Percentiles rank a stretch among this genome's conserved stretches.
phyloP scores from a whole-genome alignment of 2,797 vertebrate species.

The Strix occidentalis region DNA sequence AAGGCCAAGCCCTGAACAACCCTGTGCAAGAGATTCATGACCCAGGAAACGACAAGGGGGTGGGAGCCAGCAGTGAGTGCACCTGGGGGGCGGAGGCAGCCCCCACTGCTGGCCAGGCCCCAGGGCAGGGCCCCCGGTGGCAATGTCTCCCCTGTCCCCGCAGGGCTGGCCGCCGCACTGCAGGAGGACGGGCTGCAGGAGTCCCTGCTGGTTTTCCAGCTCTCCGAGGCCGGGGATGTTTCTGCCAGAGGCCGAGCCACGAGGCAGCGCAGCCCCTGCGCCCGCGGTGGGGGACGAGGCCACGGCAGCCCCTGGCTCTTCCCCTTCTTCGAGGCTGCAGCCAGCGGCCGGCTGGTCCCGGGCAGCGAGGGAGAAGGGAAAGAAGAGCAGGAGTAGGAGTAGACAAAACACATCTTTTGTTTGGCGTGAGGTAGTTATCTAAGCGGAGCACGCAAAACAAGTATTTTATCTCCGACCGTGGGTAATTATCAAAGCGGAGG shows the following conservation, averaged over 20 bases:
- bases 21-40: background rate
- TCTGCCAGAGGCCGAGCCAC: conserved; percentile 81
- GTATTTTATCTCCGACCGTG: too few species aligned
- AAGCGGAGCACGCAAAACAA: too few species aligned
- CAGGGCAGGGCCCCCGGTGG: background rate
- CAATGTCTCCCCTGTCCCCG: fast-evolving
- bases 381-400: background rate
- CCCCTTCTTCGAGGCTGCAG: background rate
- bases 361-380: background rate
- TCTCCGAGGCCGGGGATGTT: conserved; percentile 88
- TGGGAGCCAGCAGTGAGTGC: background rate
- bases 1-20: background rate
- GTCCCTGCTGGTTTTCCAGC: conserved; percentile 82
- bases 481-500: too few species aligned
- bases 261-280: background rate
- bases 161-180: conserved; percentile 80
- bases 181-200: background rate
- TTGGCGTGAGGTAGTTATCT: conserved; percentile 12
- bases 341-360: background rate
- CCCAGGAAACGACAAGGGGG: fast-evolving
- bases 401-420: conserved; percentile 9
- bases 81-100: fast-evolving
- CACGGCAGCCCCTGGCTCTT: background rate
- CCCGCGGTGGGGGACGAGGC: background rate
- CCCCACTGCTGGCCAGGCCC: background rate